These are phyloP conservation scores for Trachurus trachurus DNA, from an alignment of 2,797 vertebrate genomes.

Conservation along the genomic window DNA sequence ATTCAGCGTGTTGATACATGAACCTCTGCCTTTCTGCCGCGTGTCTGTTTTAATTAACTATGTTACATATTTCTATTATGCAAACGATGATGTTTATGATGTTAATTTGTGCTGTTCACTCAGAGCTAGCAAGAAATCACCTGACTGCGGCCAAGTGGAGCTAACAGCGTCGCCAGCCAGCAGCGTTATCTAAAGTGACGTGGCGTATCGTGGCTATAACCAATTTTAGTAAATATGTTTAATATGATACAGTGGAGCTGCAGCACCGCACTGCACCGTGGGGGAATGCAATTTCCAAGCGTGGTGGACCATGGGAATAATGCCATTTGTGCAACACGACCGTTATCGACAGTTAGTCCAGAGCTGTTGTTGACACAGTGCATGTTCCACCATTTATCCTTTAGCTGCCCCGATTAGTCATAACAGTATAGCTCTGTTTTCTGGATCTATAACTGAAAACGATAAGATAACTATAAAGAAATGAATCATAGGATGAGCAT, in stretches of 20 bases:
- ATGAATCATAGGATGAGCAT: too few species aligned
- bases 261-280: background rate
- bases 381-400: too few species aligned
- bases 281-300: background rate
- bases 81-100: background rate
- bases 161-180: too few species aligned
- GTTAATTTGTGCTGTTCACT: background rate
- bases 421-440: too few species aligned
- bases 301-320: background rate
- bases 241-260: too few species aligned
- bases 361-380: conserved; percentile 2
- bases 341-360: background rate
- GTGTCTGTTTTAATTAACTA: conserved; percentile 6
- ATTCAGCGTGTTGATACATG: conserved; percentile 9
- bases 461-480: too few species aligned
- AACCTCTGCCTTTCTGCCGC: conserved; percentile 4
- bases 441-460: too few species aligned
- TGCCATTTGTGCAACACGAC: conserved; percentile 4
- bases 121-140: conserved; percentile 6
- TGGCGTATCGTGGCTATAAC: background rate
- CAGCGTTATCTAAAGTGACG: background rate
- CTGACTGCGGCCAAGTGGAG: background rate
- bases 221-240: background rate
- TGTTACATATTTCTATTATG: background rate
- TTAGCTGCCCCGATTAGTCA: background rate